Evolutionary conservation across 2,888 invertebrate genomes (phyloP).

Genomic region (Pinctada fucata): DNA sequence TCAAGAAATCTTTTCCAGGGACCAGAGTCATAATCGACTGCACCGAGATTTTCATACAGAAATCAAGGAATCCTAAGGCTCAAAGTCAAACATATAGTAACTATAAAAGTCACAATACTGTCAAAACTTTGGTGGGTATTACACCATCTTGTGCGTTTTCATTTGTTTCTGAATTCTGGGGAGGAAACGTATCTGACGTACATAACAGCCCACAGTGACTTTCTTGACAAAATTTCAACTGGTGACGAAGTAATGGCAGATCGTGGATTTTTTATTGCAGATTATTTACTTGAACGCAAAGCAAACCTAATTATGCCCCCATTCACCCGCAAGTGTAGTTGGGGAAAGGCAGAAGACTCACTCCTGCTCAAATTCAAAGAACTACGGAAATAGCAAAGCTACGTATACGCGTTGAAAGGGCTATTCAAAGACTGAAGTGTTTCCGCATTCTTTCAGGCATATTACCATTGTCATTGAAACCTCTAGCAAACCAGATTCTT

Average conservation of each 20-base stretch:
- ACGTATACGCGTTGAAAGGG: no score
- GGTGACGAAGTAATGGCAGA: constrained; percentile 3
- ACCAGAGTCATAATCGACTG: constrained; percentile 1
- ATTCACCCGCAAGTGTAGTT: not conserved
- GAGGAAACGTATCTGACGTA: not conserved
- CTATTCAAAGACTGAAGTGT: not conserved
- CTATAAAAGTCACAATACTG: not conserved
- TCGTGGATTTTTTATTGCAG: not conserved
- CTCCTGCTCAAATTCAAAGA: not conserved
- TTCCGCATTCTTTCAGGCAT: not conserved
- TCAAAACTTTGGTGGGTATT: constrained; percentile 27
- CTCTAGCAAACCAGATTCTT: not conserved
- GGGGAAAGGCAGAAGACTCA: not conserved
- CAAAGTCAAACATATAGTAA: not conserved
- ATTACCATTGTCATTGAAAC: not conserved
- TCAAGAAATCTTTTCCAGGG: not conserved
- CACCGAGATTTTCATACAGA: not conserved
- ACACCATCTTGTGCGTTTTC: constrained; percentile 29
- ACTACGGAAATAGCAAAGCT: not conserved
- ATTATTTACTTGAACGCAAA: not conserved
- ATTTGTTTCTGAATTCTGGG: constrained; percentile 1
- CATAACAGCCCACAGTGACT: not conserved
- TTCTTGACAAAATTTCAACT: not conserved
- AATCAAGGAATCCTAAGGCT: not conserved
- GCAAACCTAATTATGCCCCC: not conserved